These are phyloP conservation scores for Ptychodera flava DNA, from an alignment of 35 echinoderm and acorn worm genomes.

Conservation along the genomic window DNA sequence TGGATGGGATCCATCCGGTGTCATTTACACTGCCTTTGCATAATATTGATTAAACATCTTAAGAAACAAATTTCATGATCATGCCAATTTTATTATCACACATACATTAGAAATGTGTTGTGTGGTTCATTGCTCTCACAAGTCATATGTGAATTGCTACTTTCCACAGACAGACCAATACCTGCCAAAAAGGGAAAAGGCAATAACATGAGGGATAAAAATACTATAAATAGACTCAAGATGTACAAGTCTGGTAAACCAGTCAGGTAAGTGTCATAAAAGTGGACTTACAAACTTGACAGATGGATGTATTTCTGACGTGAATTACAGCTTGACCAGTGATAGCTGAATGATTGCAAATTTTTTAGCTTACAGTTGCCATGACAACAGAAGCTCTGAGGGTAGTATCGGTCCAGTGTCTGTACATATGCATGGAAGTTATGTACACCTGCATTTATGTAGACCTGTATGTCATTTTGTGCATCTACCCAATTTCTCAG, in stretches of 20 bases:
- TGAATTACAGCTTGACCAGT: not conserved
- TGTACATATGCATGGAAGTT: not conserved
- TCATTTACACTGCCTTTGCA: no score
- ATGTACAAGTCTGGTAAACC: slow-evolving; percentile 88
- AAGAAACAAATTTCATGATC: no score
- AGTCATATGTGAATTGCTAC: no score
- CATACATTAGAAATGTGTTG: no score
- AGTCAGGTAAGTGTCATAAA: not conserved
- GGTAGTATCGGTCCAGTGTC: not conserved
- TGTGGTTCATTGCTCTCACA: no score
- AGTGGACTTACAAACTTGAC: not conserved
- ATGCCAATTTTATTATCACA: no score
- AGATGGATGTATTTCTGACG: not conserved
- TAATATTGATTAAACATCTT: no score
- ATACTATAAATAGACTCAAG: slow-evolving; percentile 69
- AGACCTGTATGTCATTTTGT: no score
- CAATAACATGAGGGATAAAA: slow-evolving; percentile 75
- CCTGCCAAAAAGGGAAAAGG: slow-evolving; percentile 38
- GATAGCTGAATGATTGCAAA: not conserved
- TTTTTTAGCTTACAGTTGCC: no score
- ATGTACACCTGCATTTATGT: no score
- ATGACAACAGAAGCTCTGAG: not conserved
- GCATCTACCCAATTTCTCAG: no score
- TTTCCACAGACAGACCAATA: slow-evolving; percentile 60
- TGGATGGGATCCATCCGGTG: no score